Evolutionary conservation across 1,140 invertebrate genomes (phyloP).

Genomic region (Drosophila yakuba): DNA sequence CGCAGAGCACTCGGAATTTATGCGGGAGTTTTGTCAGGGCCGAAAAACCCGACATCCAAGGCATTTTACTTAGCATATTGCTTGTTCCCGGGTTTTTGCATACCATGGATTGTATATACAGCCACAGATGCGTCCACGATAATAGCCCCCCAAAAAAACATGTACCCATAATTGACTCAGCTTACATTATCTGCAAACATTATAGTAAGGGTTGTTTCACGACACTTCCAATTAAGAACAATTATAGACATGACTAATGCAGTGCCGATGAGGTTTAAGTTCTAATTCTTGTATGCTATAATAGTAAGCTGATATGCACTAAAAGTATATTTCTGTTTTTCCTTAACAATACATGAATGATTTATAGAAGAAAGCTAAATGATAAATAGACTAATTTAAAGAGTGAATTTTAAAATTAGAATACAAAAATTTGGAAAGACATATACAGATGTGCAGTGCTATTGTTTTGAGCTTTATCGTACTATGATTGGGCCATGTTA

Average conservation of each 20-base stretch:
- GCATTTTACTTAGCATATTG: slow-evolving; percentile 54
- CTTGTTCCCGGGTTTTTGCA: slow-evolving; percentile 38
- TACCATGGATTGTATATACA: slow-evolving; percentile 13
- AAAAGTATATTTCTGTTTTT: too few species aligned
- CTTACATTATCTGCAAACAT: slow-evolving; percentile 1
- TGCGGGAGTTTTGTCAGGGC: slow-evolving; percentile 27
- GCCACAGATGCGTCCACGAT: slow-evolving; percentile 18
- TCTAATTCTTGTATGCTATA: background rate
- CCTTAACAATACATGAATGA: too few species aligned
- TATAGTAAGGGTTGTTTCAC: background rate
- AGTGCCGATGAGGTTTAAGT: background rate
- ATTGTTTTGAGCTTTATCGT: background rate
- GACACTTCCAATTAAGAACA: slow-evolving; percentile 9
- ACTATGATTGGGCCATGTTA: slow-evolving; percentile 6
- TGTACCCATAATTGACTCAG: slow-evolving; percentile 19
- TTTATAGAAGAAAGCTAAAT: too few species aligned
- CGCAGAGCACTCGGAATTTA: slow-evolving; percentile 36
- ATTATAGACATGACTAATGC: slow-evolving; percentile 6
- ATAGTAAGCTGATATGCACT: background rate
- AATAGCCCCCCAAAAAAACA: slow-evolving; percentile 14
- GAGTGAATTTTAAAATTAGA: too few species aligned
- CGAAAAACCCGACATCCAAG: slow-evolving; percentile 18
- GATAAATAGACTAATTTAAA: too few species aligned
- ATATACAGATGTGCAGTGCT: background rate
- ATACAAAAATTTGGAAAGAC: too few species aligned